Evolutionary conservation across 1,140 invertebrate genomes (phyloP), one percentile per base, ranked within the genome.

Genomic region (Trachymyrmex septentrionalis): DNA sequence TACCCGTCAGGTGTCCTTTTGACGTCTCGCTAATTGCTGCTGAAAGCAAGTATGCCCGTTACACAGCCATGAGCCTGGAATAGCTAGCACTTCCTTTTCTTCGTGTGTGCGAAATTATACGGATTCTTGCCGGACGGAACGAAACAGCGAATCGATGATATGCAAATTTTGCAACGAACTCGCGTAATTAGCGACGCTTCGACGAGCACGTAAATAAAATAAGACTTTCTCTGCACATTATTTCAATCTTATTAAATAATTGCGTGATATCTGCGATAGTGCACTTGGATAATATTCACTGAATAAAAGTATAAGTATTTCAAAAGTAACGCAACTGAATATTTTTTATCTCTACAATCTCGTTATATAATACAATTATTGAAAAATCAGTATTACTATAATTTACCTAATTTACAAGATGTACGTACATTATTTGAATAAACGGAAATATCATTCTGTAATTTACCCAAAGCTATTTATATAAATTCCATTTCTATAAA

Each of bases 21-120:
- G 92, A 92, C 92, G 91, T 88, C 87, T 72, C 86, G 89, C 90
- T 93, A 93, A 93, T 93, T 92, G 89, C 88, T 81, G 86, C 85
- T 82, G 86, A 90, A 90, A 90, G 86, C 82, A 50, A 67, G 59
- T 76, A 72, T 78, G 53, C 61, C 88, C 86, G 89, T 90, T 90
- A 90, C 81, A 24, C 50, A 73, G 38, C 27, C 86, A 59, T 38
- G 86, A 87, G 75, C 72, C 9, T 76, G 50, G 63, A 85, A 48
- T 73, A 55, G 21, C 77, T 71, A 5, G 57, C 61, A 48, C 27
- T 72, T 21, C 24, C 77, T 64, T 71, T 86, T 67, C 44, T 27
- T 38, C 34, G 30, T 27, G 16, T 27, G 16, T 16, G 44, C 59
- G 27, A 76, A 88, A 85, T 87, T 86, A 69, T 57, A 24, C 14